Percentiles rank a stretch among this genome's conserved stretches.
Conservation (phyloP, 2,888 invertebrate genomes). For the Cerastis leucographa region DNA sequence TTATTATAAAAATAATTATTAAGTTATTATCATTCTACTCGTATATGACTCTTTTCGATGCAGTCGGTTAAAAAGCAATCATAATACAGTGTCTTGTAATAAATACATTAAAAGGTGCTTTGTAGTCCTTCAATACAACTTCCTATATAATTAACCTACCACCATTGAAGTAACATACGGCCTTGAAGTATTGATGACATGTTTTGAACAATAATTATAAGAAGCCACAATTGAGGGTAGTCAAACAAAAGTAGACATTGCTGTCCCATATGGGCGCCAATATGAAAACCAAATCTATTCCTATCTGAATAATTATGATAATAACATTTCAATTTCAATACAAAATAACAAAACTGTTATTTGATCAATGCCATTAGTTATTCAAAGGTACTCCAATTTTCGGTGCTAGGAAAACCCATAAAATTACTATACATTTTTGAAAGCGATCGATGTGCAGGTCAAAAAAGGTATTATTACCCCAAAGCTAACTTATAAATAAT, state of each 20-base stretch:
- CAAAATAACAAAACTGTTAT: conserved; percentile 1
- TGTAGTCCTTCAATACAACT: not conserved
- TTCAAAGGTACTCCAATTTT: conserved; percentile 20
- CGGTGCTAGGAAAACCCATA: conserved; percentile 15
- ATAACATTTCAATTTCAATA: not conserved
- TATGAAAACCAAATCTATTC: conserved; percentile 10
- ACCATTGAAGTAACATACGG: conserved; percentile 6
- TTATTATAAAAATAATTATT: not conserved
- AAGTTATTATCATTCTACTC: not conserved
- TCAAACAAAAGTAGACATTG: conserved; percentile 8
- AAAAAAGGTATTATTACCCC: conserved; percentile 29
- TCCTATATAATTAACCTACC: not conserved
- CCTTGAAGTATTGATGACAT: conserved; percentile 7
- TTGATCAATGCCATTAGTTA: conserved; percentile 23
- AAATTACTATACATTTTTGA: conserved; percentile 37
- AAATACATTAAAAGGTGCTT: not conserved
- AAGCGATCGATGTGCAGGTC: conserved; percentile 33
- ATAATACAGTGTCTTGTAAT: not conserved
- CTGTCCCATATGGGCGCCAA: conserved; percentile 47
- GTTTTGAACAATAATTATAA: conserved; percentile 11
- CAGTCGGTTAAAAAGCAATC: not conserved
- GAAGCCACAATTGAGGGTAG: not conserved
- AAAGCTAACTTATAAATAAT: conserved; percentile 57
- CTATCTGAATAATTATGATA: not conserved
- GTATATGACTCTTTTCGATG: not conserved